phyloP scores from a whole-genome alignment of 1,140 invertebrate species.

The Apis mellifera region Amel_HAv3.1 CM009943.2:6697501-6698000 shows the following conservation, averaged over 20 bases:
- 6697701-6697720: neutral
- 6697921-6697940: slow-evolving; percentile 11
- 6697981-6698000: neutral
- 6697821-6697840: neutral
- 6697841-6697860: neutral
- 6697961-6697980: slow-evolving; percentile 26
- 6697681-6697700: neutral
- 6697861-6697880: neutral
- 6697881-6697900: slow-evolving; percentile 2
- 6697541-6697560: slow-evolving; percentile 38
- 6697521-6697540: slow-evolving; percentile 42
- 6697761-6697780: neutral
- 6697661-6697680: neutral
- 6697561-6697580: slow-evolving; percentile 43
- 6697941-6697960: slow-evolving; percentile 13
- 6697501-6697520: slow-evolving; percentile 21
- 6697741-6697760: neutral
- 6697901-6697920: slow-evolving; percentile 17
- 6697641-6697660: slow-evolving; percentile 10
- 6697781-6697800: neutral
- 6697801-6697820: neutral
- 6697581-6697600: slow-evolving; percentile 13
- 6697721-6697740: neutral
- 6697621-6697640: slow-evolving; percentile 24
- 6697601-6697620: slow-evolving; percentile 30